These are phyloP conservation scores for Panthera uncia DNA, from an alignment of 2,113 vertebrate species.

Conservation along the genomic window DNA sequence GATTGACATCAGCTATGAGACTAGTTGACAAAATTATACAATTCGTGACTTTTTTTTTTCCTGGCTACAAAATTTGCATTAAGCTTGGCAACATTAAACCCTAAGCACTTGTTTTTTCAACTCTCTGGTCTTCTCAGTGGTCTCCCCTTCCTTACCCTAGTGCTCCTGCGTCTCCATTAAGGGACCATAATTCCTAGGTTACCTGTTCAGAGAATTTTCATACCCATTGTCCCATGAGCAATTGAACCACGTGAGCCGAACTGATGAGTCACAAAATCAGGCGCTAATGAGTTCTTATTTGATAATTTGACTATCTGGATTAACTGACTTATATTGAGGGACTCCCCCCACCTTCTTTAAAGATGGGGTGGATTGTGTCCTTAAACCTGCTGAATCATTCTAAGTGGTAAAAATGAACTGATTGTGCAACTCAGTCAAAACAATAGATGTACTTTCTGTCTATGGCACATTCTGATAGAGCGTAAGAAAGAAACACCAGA, in stretches of 20 bases:
- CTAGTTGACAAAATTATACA: background rate
- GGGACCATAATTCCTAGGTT: background rate
- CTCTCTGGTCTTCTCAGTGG: background rate
- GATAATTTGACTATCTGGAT: conserved; percentile 51
- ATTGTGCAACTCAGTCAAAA: conserved; percentile 48
- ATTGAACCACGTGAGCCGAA: conserved; percentile 1
- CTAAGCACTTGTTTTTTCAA: background rate
- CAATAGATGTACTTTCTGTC: background rate
- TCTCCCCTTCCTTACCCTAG: background rate
- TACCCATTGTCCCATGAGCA: background rate
- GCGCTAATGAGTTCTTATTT: conserved; percentile 9
- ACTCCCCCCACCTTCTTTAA: background rate
- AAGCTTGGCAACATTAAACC: background rate
- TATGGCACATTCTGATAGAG: background rate
- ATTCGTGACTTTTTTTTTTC: background rate
- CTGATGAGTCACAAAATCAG: conserved; percentile 10
- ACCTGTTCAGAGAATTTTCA: background rate
- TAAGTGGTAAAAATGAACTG: conserved; percentile 42
- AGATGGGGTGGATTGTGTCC: conserved; percentile 13
- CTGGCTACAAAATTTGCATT: background rate
- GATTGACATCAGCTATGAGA: conserved; percentile 33
- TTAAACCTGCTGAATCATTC: conserved; percentile 29
- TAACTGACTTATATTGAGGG: background rate
- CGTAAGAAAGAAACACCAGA: background rate
- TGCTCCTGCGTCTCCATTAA: background rate